phyloP scores from a whole-genome alignment of 2,113 vertebrate genomes.

The Meriones unguiculatus region DNA sequence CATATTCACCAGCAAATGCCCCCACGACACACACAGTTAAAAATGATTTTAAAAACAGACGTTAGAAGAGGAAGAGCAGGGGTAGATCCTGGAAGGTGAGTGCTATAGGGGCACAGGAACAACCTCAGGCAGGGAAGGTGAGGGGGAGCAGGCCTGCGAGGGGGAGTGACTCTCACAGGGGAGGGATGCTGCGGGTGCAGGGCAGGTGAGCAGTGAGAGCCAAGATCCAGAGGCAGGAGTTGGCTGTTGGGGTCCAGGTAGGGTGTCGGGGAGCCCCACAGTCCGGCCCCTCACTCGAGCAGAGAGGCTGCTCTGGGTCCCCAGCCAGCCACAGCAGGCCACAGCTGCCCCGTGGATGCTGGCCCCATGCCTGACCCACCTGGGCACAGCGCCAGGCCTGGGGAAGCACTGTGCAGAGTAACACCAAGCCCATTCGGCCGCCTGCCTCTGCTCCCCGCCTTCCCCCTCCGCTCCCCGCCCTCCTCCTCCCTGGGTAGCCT shows the following conservation, averaged over 20 bases:
- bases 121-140: not conserved
- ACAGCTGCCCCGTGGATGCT: not conserved
- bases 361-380: not conserved
- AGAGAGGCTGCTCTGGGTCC: not conserved
- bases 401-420: not conserved
- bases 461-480: not conserved
- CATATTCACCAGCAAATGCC: not conserved
- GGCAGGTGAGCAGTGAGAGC: not conserved
- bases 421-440: not conserved
- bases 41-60: not conserved
- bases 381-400: fast-evolving
- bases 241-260: not conserved
- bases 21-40: not conserved
- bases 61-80: not conserved
- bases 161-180: fast-evolving
- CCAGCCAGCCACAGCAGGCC: not conserved
- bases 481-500: not conserved
- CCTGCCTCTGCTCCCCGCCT: too few relatives aligned
- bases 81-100: not conserved
- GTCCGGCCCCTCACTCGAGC: not conserved
- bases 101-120: too few relatives aligned
- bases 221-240: not conserved
- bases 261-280: not conserved
- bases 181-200: not conserved
- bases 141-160: not conserved